A percentile compares a stretch with the other conserved stretches of the same genome.
Conservation (phyloP, 2,113 vertebrate species). For the Hydrochoerus hydrochaeris region DNA sequence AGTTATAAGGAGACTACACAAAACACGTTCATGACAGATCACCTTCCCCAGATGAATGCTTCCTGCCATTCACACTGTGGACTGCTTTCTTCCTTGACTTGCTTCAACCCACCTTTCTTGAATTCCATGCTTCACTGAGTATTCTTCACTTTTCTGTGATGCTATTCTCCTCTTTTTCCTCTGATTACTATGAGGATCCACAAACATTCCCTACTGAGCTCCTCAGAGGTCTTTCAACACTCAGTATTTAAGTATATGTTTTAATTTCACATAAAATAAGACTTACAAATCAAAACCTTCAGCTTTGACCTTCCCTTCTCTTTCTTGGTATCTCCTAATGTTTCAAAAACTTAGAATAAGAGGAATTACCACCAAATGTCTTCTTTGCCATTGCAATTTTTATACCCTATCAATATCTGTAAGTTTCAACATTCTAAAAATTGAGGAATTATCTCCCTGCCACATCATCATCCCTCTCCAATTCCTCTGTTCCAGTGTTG, state of each 20-base stretch:
- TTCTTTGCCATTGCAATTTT: background rate
- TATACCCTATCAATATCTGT: background rate
- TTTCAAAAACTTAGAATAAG: background rate
- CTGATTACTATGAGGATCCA: background rate
- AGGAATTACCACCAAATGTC: background rate
- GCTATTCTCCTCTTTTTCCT: background rate
- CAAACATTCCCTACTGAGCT: background rate
- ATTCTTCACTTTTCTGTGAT: background rate
- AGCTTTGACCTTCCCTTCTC: background rate
- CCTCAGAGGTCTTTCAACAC: background rate
- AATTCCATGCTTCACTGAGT: background rate
- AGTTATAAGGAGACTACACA: background rate
- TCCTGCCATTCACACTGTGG: background rate
- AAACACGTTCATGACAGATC: background rate
- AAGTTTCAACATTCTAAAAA: slow-evolving; percentile 2
- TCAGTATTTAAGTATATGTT: background rate
- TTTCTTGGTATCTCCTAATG: background rate
- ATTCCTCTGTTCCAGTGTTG: background rate
- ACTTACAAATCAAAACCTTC: background rate
- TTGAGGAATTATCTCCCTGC: background rate
- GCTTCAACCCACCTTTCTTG: background rate
- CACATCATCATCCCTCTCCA: background rate
- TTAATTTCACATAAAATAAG: background rate
- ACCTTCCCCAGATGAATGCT: background rate
- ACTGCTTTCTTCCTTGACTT: background rate